Evolutionary conservation across 2,888 invertebrate species (phyloP).

Genomic region (Diarsia dahlii): DNA sequence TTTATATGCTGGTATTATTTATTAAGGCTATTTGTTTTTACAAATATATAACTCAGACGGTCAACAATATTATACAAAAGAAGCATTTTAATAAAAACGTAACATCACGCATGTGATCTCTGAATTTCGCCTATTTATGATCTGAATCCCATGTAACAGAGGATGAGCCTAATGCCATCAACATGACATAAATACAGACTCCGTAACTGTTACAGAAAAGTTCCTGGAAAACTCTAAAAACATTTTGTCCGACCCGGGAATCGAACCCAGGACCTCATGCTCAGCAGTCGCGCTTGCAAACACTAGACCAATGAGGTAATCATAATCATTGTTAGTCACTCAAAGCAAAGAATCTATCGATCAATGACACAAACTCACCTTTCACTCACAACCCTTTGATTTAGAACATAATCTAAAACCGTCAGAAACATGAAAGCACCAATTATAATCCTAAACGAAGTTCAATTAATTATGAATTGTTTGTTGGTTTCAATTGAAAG

Average conservation of each 20-base stretch:
- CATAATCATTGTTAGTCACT: background rate
- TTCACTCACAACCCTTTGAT: constrained; percentile 20
- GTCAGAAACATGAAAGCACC: constrained; percentile 8
- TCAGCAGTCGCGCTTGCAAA: too few species aligned
- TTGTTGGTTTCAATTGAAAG: constrained; percentile 35
- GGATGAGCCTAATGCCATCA: too few species aligned
- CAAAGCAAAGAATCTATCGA: background rate
- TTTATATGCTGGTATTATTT: background rate
- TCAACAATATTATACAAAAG: background rate
- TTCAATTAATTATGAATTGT: constrained; percentile 39
- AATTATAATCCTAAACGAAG: constrained; percentile 41
- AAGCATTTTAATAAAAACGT: background rate
- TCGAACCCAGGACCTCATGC: too few species aligned
- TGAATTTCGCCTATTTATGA: too few species aligned
- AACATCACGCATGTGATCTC: too few species aligned
- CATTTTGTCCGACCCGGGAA: too few species aligned
- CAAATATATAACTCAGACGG: background rate
- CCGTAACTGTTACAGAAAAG: too few species aligned
- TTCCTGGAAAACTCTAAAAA: too few species aligned
- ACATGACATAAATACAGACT: too few species aligned
- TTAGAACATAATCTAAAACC: constrained; percentile 11
- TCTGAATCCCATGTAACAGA: too few species aligned
- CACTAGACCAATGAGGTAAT: too few species aligned
- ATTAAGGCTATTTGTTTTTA: background rate
- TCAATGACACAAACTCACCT: background rate